Conservation (phyloP, 1,140 invertebrate genomes). For the Lineus longissimus region DNA sequence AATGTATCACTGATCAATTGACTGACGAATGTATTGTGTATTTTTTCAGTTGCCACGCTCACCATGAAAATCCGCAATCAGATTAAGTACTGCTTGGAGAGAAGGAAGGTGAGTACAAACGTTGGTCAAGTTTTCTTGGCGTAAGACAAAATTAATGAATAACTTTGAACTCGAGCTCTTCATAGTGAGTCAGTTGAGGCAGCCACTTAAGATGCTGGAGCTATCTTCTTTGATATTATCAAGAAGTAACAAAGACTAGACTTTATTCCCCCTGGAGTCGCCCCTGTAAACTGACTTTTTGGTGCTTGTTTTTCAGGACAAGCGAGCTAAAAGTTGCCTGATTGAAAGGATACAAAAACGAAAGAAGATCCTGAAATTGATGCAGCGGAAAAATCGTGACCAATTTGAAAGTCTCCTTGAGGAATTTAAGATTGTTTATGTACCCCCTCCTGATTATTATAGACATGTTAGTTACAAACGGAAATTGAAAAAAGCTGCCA, state of each 20-base stretch:
- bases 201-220: background rate
- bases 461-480: conserved; percentile 34
- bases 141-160: no score
- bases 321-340: conserved; percentile 56
- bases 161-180: no score
- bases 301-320: conserved; percentile 57
- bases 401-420: conserved; percentile 83
- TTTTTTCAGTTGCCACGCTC: conserved; percentile 31
- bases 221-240: background rate
- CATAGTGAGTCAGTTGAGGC: no score
- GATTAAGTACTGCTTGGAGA: conserved; percentile 21
- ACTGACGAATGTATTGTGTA: no score
- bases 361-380: conserved; percentile 65
- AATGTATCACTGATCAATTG: no score
- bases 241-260: background rate
- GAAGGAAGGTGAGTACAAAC: conserved; percentile 25
- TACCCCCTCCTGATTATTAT: conserved; percentile 54
- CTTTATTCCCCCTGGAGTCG: background rate
- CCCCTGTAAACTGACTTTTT: background rate
- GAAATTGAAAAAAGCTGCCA: conserved; percentile 56
- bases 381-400: conserved; percentile 73
- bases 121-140: no score
- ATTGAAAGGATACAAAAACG: conserved; percentile 73
- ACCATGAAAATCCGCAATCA: conserved; percentile 33
- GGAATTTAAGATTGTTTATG: conserved; percentile 72